These are phyloP conservation scores for Galeopterus variegatus DNA, from an alignment of 2,113 vertebrate genomes.

Conservation along the genomic window DNA sequence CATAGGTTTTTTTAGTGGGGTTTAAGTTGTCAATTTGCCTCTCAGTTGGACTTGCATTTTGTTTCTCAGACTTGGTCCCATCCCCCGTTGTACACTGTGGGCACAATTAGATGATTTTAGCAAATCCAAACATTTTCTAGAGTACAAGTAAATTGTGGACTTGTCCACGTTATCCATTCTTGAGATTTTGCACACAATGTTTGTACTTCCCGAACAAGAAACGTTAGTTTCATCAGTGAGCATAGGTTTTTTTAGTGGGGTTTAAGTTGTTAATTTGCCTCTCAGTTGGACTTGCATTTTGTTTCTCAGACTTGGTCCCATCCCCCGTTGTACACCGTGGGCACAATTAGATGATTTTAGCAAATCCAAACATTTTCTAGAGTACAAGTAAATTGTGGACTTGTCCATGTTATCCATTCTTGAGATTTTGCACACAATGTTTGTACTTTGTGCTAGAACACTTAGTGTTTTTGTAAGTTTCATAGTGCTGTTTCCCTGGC, in stretches of 20 bases:
- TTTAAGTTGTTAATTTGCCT: background rate
- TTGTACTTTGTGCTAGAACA: background rate
- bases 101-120: background rate
- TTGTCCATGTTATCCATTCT: accelerated
- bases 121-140: background rate
- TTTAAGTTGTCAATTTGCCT: background rate
- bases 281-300: background rate
- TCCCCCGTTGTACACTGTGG: background rate
- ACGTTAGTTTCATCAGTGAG: background rate
- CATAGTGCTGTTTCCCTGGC: background rate
- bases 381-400: background rate
- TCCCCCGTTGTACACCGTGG: background rate
- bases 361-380: background rate
- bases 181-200: background rate
- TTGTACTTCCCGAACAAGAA: accelerated
- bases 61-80: background rate
- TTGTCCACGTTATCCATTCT: accelerated
- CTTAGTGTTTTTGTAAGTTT: background rate
- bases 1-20: background rate
- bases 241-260: background rate
- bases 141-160: background rate
- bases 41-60: background rate
- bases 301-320: background rate
- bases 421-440: background rate
- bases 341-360: background rate